Evolutionary conservation across 2,113 vertebrate species (phyloP).

Genomic region (Lampris megalopsis): DNA sequence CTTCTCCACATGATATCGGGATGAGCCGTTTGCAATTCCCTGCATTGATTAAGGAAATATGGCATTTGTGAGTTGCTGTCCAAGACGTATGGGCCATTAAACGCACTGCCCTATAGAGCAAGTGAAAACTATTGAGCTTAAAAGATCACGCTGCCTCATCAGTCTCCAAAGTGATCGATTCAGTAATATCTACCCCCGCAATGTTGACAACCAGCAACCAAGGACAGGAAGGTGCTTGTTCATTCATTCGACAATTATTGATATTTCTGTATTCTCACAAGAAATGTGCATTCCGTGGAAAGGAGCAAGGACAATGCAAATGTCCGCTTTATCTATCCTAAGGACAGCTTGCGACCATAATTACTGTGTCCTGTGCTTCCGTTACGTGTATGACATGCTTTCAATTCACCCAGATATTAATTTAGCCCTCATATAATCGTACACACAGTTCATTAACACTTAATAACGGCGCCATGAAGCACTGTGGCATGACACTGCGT

Average conservation of each 20-base stretch:
- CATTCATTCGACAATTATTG: neutral
- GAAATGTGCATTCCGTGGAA: neutral
- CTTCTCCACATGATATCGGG: conserved; percentile 16
- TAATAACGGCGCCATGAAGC: conserved; percentile 5
- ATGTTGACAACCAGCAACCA: conserved; percentile 6
- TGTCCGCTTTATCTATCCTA: neutral
- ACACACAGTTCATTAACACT: conserved; percentile 23
- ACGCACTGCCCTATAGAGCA: conserved; percentile 24
- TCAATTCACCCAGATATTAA: conserved; percentile 31
- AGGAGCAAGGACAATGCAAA: conserved; percentile 1
- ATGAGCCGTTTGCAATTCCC: conserved; percentile 28
- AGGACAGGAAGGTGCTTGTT: neutral
- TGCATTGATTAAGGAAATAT: conserved; percentile 15
- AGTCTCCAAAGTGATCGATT: conserved; percentile 38
- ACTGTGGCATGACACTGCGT: conserved; percentile 12
- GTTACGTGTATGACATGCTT: conserved; percentile 39
- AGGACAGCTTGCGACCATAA: conserved; percentile 1
- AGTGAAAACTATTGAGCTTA: conserved; percentile 39
- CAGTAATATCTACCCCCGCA: conserved; percentile 7
- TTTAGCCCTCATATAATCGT: conserved; percentile 52
- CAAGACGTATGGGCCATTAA: conserved; percentile 39
- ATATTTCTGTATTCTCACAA: neutral
- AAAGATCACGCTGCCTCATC: conserved; percentile 38
- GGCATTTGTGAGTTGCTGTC: conserved; percentile 29
- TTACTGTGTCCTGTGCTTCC: conserved; percentile 4